Evolutionary conservation across 1,140 invertebrate genomes (phyloP).

Genomic region (Odontomachus brunneus): DNA sequence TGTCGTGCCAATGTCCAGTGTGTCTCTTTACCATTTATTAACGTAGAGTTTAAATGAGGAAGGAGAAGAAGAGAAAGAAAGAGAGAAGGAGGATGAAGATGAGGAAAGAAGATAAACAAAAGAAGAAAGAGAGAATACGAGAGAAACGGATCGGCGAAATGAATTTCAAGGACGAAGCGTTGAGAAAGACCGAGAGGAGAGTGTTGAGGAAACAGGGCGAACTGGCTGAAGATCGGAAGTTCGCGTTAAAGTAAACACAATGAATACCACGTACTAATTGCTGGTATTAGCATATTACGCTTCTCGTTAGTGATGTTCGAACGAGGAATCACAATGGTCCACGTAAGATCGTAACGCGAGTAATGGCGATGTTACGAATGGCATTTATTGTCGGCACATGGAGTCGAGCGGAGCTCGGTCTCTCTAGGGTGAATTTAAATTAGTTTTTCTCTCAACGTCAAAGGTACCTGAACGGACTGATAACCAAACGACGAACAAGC

Average conservation of each 20-base stretch:
- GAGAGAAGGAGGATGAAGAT: conserved; percentile 34
- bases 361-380: conserved; percentile 48
- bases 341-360: conserved; percentile 51
- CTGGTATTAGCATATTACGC: conserved; percentile 53
- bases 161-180: conserved; percentile 17
- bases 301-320: conserved; percentile 53
- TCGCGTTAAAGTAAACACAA: conserved; percentile 32
- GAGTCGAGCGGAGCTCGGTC: conserved; percentile 37
- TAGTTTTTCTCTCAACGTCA: conserved; percentile 79
- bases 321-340: conserved; percentile 24
- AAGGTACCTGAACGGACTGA: conserved; percentile 83
- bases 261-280: conserved; percentile 25
- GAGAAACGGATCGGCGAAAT: conserved; percentile 33
- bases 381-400: conserved; percentile 57
- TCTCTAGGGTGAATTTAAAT: conserved; percentile 67
- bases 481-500: conserved; percentile 72
- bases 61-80: conserved; percentile 16
- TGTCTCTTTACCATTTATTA: conserved; percentile 86
- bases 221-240: conserved; percentile 6
- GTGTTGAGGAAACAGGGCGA: conserved; percentile 50
- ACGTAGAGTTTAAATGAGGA: conserved; percentile 83
- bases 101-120: conserved; percentile 29
- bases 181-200: conserved; percentile 35
- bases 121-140: conserved; percentile 17
- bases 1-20: conserved; percentile 86